A percentile compares a stretch with the other conserved stretches of the same genome.
Evolutionary conservation across 30 jellyfish, hydroid and myxozoan genomes (phyloP).

Genomic region (Chrysaora quinquecirrha): DNA sequence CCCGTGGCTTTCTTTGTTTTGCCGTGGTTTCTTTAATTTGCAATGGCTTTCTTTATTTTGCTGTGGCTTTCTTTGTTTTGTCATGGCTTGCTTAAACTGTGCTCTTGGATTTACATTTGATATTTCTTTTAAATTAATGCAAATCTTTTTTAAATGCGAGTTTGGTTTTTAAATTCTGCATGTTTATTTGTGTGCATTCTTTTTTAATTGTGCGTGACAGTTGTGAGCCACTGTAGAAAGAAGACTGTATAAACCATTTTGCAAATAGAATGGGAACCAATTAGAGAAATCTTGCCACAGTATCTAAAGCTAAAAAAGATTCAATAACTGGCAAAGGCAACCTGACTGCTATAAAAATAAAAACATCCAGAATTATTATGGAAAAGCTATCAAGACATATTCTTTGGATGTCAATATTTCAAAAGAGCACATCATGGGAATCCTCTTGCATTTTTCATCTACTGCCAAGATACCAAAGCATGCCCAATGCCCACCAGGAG

Average conservation of each 20-base stretch:
- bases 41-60: not conserved
- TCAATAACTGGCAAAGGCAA: slow-evolving; percentile 17
- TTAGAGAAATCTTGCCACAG: not conserved
- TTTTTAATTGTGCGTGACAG: not conserved
- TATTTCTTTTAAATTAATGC: too few relatives aligned
- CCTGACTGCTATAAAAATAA: slow-evolving; percentile 12
- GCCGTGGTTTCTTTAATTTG: too few relatives aligned
- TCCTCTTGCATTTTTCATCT: slow-evolving; percentile 16
- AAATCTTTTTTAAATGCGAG: not conserved
- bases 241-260: too few relatives aligned
- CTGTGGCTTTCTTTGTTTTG: not conserved
- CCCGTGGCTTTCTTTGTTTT: too few relatives aligned
- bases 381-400: too few relatives aligned
- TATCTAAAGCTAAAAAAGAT: not conserved
- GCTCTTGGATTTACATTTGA: not conserved
- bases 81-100: not conserved
- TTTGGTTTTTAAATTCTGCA: not conserved
- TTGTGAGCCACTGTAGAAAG: not conserved
- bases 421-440: too few relatives aligned
- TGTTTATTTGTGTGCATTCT: not conserved
- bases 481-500: slow-evolving; percentile 19
- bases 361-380: not conserved
- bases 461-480: slow-evolving; percentile 14
- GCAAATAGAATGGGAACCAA: slow-evolving; percentile 26
- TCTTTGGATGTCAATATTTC: not conserved